Conservation (phyloP, 2,888 invertebrate species). For the Polydrusus tereticollis region DNA sequence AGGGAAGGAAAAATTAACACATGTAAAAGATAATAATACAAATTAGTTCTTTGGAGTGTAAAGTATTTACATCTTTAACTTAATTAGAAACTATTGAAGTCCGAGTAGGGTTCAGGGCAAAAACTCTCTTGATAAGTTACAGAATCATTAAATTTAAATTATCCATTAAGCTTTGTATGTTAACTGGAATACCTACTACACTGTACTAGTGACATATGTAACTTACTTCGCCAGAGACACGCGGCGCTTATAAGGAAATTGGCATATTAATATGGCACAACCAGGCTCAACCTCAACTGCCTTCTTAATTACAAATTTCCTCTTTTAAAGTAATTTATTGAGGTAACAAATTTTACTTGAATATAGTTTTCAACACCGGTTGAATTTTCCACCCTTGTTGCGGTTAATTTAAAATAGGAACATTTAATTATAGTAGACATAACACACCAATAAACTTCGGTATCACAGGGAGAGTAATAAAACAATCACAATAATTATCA, state of each 20-base stretch:
- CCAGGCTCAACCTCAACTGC: conserved; percentile 30
- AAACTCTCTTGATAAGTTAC: too few relatives aligned
- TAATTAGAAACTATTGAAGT: too few relatives aligned
- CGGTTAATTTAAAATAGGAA: conserved; percentile 9
- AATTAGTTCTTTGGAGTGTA: too few relatives aligned
- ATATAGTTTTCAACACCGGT: conserved; percentile 26
- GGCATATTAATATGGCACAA: conserved; percentile 38
- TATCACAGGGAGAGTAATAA: too few relatives aligned
- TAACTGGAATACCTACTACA: neutral
- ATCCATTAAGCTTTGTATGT: neutral
- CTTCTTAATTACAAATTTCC: conserved; percentile 41
- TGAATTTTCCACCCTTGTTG: conserved; percentile 19
- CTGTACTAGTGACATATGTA: conserved; percentile 1
- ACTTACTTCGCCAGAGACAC: conserved; percentile 4
- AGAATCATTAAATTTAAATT: neutral
- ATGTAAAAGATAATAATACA: too few relatives aligned
- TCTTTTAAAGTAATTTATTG: conserved; percentile 38
- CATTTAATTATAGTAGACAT: neutral
- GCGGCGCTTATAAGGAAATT: conserved; percentile 30
- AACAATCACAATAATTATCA: too few relatives aligned
- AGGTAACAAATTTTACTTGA: conserved; percentile 36
- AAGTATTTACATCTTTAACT: too few relatives aligned
- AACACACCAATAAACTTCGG: too few relatives aligned
- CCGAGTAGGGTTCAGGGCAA: too few relatives aligned
- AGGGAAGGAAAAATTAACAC: too few relatives aligned